Evolutionary conservation across 1,140 invertebrate genomes (phyloP).

Genomic region (Megalopta genalis): DNA sequence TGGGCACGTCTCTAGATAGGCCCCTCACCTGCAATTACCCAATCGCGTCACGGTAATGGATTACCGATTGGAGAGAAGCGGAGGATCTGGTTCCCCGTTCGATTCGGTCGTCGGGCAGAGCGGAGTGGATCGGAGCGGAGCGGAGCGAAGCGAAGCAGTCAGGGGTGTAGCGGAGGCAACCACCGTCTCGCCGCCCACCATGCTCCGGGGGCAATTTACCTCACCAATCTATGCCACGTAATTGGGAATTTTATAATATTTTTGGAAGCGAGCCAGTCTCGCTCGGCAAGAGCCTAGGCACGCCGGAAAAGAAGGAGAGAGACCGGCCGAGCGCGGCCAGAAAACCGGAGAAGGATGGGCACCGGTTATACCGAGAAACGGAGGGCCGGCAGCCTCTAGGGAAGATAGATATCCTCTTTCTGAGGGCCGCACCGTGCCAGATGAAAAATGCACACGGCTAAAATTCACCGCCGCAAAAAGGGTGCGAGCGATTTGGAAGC

Average conservation of each 20-base stretch:
- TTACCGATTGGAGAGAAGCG: slow-evolving; percentile 72
- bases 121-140: slow-evolving; percentile 48
- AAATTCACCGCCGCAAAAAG: slow-evolving; percentile 78
- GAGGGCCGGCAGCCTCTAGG: slow-evolving; percentile 69
- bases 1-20: slow-evolving; percentile 71
- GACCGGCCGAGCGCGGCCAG: slow-evolving; percentile 18
- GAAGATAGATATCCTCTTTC: slow-evolving; percentile 79
- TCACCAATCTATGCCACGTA: slow-evolving; percentile 77
- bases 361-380: slow-evolving; percentile 54
- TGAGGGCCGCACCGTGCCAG: slow-evolving; percentile 73
- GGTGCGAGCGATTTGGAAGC: slow-evolving; percentile 77
- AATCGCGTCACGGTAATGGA: slow-evolving; percentile 77
- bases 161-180: slow-evolving; percentile 42
- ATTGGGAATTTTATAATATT: slow-evolving; percentile 79
- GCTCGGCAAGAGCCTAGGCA: slow-evolving; percentile 48
- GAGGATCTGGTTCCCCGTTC: slow-evolving; percentile 59
- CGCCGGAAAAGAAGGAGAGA: slow-evolving; percentile 40
- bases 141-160: slow-evolving; percentile 54
- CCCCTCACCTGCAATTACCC: slow-evolving; percentile 77
- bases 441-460: slow-evolving; percentile 79
- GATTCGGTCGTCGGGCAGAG: slow-evolving; percentile 54
- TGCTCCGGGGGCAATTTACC: slow-evolving; percentile 75
- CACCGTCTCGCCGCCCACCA: slow-evolving; percentile 58
- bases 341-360: slow-evolving; percentile 47
- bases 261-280: slow-evolving; percentile 77